Base-by-base conservation (phyloP, 92 coral and sea anemone genomes). In the Pocillopora meandrina region DNA sequence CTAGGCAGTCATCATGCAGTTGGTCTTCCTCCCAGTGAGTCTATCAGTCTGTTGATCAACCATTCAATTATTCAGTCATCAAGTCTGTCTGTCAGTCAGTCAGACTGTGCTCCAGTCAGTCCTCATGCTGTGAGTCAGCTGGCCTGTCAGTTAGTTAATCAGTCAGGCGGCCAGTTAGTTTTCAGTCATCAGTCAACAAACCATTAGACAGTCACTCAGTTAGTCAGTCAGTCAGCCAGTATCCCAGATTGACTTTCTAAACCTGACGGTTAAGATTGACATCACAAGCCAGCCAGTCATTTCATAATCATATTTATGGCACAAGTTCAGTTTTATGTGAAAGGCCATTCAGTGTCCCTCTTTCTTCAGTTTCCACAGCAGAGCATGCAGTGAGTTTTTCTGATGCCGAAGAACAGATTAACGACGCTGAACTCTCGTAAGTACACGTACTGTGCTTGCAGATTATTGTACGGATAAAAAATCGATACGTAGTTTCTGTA, bases 381-480 rank as follows among this genome's bases (percentile, higher is more conserved):
- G 99, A 95, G 21, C 93, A 89, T 86, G 85, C 93, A 35, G 77
- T 93, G 58, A 94, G 89, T 73, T 97, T 94, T 73, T 97, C 99
- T 16, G 99, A 97, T 84, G 93, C 93, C 17, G 99, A 97, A 76
- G 99, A 97, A 55, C 99, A 94, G 62, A 88, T 97, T 58, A 92
- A 93, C 70, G 98, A 97, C 75, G 82, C 90, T 18, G 99, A 97
- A 71, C 90, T 94, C 59, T 76, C 86, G 99, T 95, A 92, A 90
- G 98, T 90, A 56, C 8, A 59, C 18, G 62, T 16, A 59, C 62
- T 26, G 31, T 26, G 31, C 31, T 26, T 26, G 31, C 31, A 26
- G 31, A 26, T 26, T 1, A 26, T 4, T 9, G n/a, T 10, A 57
- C 10, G 0, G 14, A 20, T 0, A 14, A 72, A 55, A 20, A 55